Conservation (phyloP, 2,888 invertebrate genomes). For the Stratiomys singularior region DNA sequence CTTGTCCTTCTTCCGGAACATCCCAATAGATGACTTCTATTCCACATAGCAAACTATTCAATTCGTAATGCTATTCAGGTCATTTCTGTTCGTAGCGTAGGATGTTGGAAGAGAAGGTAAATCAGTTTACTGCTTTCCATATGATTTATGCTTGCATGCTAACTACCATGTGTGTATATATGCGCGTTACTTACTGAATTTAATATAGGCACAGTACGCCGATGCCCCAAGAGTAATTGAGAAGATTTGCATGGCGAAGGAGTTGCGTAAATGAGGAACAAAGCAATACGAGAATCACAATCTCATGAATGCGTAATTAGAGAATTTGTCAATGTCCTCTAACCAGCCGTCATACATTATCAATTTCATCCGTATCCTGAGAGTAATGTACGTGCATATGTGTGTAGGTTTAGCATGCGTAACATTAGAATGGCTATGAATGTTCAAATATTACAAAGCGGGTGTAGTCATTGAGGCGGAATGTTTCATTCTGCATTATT, state of each 20-base stretch:
- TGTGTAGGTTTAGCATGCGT: neutral
- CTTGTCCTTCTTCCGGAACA: too few species aligned
- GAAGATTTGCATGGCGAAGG: too few species aligned
- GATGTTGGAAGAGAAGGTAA: neutral
- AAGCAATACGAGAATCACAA: slow-evolving; percentile 17
- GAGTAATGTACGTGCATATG: neutral
- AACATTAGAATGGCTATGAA: neutral
- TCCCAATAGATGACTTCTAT: too few species aligned
- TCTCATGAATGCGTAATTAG: slow-evolving; percentile 43
- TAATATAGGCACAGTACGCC: neutral
- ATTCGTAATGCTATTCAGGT: too few species aligned
- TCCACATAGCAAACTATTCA: too few species aligned
- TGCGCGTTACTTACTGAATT: neutral
- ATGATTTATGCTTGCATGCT: slow-evolving; percentile 15
- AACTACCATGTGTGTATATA: neutral
- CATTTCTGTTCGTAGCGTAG: too few species aligned
- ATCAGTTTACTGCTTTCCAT: neutral
- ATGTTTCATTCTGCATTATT: slow-evolving; percentile 4
- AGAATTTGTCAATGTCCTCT: slow-evolving; percentile 35
- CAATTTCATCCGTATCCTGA: slow-evolving; percentile 22
- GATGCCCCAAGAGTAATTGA: too few species aligned
- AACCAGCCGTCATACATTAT: slow-evolving; percentile 30
- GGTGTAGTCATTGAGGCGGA: neutral
- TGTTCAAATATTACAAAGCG: slow-evolving; percentile 1
- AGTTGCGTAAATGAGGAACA: neutral